A percentile compares a stretch with the other conserved stretches of the same genome.
Conservation (phyloP, 2,797 vertebrate species). For the Rhinella marina region DNA sequence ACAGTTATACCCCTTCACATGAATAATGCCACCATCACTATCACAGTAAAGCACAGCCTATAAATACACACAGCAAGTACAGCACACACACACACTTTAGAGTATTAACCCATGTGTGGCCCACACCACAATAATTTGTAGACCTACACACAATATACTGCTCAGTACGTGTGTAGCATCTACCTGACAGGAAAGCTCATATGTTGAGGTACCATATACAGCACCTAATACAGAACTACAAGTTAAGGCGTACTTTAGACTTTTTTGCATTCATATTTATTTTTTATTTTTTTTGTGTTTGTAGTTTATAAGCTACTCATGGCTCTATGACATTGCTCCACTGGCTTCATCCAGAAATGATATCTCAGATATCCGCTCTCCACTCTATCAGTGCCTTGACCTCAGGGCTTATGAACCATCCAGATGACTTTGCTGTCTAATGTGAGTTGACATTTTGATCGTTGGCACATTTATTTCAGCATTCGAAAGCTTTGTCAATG, state of each 20-base stretch:
- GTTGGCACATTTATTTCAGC: not conserved
- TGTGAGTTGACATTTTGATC: not conserved
- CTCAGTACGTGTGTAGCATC: too few relatives aligned
- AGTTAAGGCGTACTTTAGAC: not conserved
- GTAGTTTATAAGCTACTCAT: not conserved
- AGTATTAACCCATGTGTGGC: too few relatives aligned
- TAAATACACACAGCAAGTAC: too few relatives aligned
- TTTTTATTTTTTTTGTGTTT: not conserved
- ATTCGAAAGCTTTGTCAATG: not conserved
- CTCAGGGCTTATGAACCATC: not conserved
- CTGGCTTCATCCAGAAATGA: not conserved
- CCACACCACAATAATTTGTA: too few relatives aligned
- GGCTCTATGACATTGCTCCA: not conserved
- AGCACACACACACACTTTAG: too few relatives aligned
- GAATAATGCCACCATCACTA: too few relatives aligned
- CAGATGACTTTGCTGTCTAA: constrained; percentile 2
- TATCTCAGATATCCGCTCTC: not conserved
- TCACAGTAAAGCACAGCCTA: too few relatives aligned
- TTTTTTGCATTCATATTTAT: not conserved
- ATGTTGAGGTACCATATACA: too few relatives aligned
- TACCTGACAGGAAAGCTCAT: too few relatives aligned
- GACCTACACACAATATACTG: too few relatives aligned
- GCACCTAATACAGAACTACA: too few relatives aligned
- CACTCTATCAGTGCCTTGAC: not conserved
- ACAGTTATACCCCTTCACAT: too few relatives aligned